phyloP scores from a whole-genome alignment of 2,888 invertebrate species.

The Cylloceria caligata region DNA sequence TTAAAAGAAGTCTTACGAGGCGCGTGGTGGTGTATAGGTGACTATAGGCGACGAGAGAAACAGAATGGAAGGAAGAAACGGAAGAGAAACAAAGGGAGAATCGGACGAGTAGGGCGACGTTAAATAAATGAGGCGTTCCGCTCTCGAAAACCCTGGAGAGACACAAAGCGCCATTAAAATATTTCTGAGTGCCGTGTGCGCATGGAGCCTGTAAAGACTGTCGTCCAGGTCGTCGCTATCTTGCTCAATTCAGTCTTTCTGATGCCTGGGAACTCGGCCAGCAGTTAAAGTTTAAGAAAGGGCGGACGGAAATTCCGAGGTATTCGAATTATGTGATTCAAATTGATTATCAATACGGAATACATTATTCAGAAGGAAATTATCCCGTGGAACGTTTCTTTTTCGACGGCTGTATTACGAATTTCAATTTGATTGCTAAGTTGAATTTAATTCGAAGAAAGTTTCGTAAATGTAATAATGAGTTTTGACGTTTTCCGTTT shows the following conservation, averaged over 20 bases:
- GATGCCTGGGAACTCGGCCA: constrained; percentile 24
- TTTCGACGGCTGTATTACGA: neutral
- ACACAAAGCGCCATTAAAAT: constrained; percentile 83
- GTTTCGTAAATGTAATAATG: neutral
- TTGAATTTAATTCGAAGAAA: neutral
- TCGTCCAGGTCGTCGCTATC: constrained; percentile 33
- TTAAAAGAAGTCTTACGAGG: constrained; percentile 71
- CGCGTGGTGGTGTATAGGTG: constrained; percentile 53
- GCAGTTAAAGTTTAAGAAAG: neutral
- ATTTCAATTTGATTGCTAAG: neutral
- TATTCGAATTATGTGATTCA: constrained; percentile 40
- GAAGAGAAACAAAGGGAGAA: constrained; percentile 72
- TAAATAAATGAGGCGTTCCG: constrained; percentile 70
- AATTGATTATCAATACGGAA: constrained; percentile 43
- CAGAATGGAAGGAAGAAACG: constrained; percentile 65
- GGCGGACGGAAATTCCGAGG: constrained; percentile 38
- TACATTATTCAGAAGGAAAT: neutral
- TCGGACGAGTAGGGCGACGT: constrained; percentile 60
- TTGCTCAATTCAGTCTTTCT: constrained; percentile 33
- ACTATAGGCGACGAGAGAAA: constrained; percentile 68
- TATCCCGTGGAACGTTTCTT: neutral
- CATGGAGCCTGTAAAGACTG: constrained; percentile 28
- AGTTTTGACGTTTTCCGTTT: neutral
- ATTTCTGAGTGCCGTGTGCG: constrained; percentile 73
- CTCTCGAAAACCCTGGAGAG: constrained; percentile 59